A percentile compares a stretch with the other conserved stretches of the same genome.
Evolutionary conservation across 2,113 vertebrate genomes (phyloP).

Genomic region (Silurus glanis): DNA sequence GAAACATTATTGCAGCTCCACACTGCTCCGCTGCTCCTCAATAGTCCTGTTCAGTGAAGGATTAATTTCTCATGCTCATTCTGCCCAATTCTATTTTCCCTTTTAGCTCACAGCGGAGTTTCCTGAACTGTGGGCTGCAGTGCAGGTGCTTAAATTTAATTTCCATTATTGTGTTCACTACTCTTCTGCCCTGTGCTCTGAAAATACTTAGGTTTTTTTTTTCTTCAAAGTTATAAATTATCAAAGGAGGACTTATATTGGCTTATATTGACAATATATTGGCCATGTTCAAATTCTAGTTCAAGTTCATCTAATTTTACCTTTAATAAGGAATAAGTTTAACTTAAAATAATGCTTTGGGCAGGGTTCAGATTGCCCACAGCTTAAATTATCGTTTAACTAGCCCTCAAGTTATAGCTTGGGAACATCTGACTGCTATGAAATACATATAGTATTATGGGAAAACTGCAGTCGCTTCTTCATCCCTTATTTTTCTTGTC

Average conservation of each 20-base stretch:
- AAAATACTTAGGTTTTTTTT: no score
- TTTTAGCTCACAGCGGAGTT: conserved; percentile 15
- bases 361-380: not conserved
- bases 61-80: conserved; percentile 36
- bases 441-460: not conserved
- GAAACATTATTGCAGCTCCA: conserved; percentile 31
- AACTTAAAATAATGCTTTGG: not conserved
- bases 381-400: not conserved
- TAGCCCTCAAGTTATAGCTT: not conserved
- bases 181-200: not conserved
- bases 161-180: conserved; percentile 2
- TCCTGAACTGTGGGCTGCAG: not conserved
- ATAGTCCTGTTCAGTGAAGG: conserved; percentile 28
- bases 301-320: not conserved
- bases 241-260: not conserved
- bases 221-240: not conserved
- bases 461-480: not conserved
- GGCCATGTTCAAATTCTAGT: not conserved
- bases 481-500: not conserved
- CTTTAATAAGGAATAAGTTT: not conserved
- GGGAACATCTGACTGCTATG: not conserved
- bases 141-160: not conserved
- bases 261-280: not conserved
- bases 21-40: conserved; percentile 21
- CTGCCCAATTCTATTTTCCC: conserved; percentile 7